These are phyloP conservation scores for Oxytorus armatus DNA, from an alignment of 2,888 invertebrate genomes.

Conservation along the genomic window DNA sequence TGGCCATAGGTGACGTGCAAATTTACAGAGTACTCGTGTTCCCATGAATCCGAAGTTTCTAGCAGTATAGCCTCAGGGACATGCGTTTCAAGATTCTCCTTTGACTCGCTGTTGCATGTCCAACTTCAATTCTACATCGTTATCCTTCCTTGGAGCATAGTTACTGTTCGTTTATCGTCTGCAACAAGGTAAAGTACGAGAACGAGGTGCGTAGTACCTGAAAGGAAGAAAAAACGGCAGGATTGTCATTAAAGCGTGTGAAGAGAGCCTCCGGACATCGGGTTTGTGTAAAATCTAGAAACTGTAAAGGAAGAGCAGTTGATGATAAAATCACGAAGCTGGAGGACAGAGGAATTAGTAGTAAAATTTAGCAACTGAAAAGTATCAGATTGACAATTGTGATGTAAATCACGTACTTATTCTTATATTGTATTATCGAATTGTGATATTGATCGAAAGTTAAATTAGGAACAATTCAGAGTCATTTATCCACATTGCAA, in stretches of 20 bases:
- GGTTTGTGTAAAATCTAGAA: not conserved
- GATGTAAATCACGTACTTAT: no score
- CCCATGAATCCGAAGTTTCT: slow-evolving; percentile 39
- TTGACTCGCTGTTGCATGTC: slow-evolving; percentile 11
- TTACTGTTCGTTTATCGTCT: slow-evolving; percentile 67
- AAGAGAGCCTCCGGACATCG: slow-evolving; percentile 1
- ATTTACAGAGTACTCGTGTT: slow-evolving; percentile 46
- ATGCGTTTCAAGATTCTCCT: slow-evolving; percentile 42
- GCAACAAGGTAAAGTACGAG: slow-evolving; percentile 79
- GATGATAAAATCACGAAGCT: not conserved
- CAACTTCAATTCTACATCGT: slow-evolving; percentile 6
- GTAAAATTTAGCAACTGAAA: not conserved
- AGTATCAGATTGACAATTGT: not conserved
- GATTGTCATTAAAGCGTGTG: not conserved
- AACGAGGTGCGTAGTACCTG: slow-evolving; percentile 80
- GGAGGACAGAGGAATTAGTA: not conserved
- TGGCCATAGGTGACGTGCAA: slow-evolving; percentile 37
- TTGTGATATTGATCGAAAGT: no score
- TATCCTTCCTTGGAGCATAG: not conserved
- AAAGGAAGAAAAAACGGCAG: slow-evolving; percentile 39
- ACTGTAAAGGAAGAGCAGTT: not conserved
- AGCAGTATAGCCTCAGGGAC: slow-evolving; percentile 32
- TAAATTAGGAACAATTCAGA: no score
- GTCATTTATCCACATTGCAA: no score
- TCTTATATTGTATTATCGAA: no score